phyloP scores from a whole-genome alignment of 2,113 vertebrate species.

The Numenius arquata region DNA sequence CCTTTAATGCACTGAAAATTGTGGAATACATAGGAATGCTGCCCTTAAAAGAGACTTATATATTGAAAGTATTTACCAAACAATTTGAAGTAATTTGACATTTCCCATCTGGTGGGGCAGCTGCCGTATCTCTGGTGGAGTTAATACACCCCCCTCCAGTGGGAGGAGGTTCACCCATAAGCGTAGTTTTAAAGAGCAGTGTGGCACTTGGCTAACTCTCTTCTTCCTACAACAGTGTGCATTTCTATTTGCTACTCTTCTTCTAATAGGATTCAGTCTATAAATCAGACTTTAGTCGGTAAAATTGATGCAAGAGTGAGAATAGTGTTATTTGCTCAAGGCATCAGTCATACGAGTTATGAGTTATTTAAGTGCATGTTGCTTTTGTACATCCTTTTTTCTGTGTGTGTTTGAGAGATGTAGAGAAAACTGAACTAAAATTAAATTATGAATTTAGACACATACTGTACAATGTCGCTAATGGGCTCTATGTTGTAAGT shows the following conservation, averaged over 20 bases:
- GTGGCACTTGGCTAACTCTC: not conserved
- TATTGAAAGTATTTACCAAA: not conserved
- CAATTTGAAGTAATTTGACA: too few relatives aligned
- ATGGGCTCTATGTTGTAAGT: not conserved
- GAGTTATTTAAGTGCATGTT: not conserved
- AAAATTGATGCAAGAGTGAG: not conserved
- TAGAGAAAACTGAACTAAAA: not conserved
- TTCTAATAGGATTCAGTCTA: not conserved
- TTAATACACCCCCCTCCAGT: not conserved
- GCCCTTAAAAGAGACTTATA: accelerated
- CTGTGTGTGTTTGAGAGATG: accelerated
- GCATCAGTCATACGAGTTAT: not conserved
- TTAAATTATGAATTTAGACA: not conserved
- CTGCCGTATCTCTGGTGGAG: not conserved
- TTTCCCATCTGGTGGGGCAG: not conserved
- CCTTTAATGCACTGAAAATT: not conserved
- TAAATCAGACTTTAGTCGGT: not conserved
- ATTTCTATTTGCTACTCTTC: not conserved
- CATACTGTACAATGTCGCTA: not conserved
- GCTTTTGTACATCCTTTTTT: not conserved
- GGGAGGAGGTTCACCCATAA: not conserved
- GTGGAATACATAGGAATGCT: not conserved
- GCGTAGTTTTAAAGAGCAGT: not conserved
- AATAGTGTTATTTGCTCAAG: not conserved
- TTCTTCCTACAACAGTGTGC: accelerated